Base-by-base conservation (phyloP, 1,140 invertebrate genomes). In the Drosophila parabipectinata region DNA sequence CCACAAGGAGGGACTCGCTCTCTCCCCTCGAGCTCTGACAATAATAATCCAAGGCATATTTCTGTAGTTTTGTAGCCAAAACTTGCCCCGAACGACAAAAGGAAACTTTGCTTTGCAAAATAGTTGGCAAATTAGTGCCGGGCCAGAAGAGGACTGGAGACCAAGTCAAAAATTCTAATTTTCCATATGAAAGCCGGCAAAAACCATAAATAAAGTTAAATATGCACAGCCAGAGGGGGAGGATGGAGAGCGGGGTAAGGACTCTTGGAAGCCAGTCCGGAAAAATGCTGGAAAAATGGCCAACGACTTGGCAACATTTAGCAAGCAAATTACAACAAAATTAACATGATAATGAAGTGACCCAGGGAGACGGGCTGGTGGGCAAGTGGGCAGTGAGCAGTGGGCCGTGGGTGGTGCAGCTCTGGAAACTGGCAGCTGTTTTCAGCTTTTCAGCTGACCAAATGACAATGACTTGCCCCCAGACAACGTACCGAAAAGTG, bases 311-410 rank as follows among this genome's bases (percentile, higher is more conserved):
- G 83, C 83, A 88, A 88, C 83, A 88, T 88, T 88, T 88, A 88
- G 83, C 83, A 88, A 79, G 84, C 83, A 88, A 88, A 88, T 88
- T 88, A 88, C 83, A 83, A 88, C 83, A 88, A 88, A 88, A 88
- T 88, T 88, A 88, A 88, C 83, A 88, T 88, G 83, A 88, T 88
- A 88, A 88, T 88, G 84, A 88, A 88, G 79, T 89, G 84, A 51
- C 61, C 51, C 63, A 47, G 7, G 41, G 15, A 15, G 41, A 5
- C 14, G 8, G 41, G 41, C 8, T 14, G 14, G 6, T 34, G 47
- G 57, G 26, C 10, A 15, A 26, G 28, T 8, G 9, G 12, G 14
- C 4, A n/a, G 15, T 18, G 15, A 1, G 15, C 15, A 18, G 18
- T 18, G 18, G 18, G 18, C 18, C 18, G 24, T 55, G 41, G 39